Base-by-base conservation (phyloP, 2,888 invertebrate species). In the Hoplodrina blanda region DNA sequence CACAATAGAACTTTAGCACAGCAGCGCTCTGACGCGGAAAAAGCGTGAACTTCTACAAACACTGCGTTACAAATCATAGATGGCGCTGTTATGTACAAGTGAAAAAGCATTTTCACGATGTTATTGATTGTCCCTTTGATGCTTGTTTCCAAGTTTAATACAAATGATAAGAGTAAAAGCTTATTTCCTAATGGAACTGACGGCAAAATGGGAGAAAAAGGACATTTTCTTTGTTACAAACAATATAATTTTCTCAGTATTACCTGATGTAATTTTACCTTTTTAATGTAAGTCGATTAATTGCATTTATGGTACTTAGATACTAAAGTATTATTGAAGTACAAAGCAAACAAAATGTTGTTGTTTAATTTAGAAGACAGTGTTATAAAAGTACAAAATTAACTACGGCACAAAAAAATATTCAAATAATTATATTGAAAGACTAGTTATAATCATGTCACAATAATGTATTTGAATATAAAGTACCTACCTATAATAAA, bases 61-160 rank as follows among this genome's bases (percentile, higher is more conserved):
- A 17, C 8, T 44, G n/a, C 55, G 7, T 8, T 1, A 19, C 7
- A 13, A 19, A 37, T 65, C 70, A 88, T 82, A 94, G 94, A 92
- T 92, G 94, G 92, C 94, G 93, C 89, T 92, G 69, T 85, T 62
- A 17, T 4, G 33, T 59, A 82, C 73, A 78, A 70, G 79, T 46
- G 57, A 49, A 71, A 84, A 82, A 83, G 66, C 74, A 81, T 83
- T 86, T 84, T 84, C 84, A 80, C 86, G 77, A 77, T 82, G 85
- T 85, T 91, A 91, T 90, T 90, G 91, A 91, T 91, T 91, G 85
- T 80, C 64, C 71, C 73, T 86, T 85, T 76, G 68, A 82, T 79
- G 83, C 84, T 82, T 82, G 84, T 83, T 82, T 84, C 69, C 44
- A 82, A 82, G 75, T 83, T 80, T 81, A 82, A 78, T 76, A 73